Conservation (phyloP, 2,113 vertebrate species). For the Rhinolophus ferrumequinum region DNA sequence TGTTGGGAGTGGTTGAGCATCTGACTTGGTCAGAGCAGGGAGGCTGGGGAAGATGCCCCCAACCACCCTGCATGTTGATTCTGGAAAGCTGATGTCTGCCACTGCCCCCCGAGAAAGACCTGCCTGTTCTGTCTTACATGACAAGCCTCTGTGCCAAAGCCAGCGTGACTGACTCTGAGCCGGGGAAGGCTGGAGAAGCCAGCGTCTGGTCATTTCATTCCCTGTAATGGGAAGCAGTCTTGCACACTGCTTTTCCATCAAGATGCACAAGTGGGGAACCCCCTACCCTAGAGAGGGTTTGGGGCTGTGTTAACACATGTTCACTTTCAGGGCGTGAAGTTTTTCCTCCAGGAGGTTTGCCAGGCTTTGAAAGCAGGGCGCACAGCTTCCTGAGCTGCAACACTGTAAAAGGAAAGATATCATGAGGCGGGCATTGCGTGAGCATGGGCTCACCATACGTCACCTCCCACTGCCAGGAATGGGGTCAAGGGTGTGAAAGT, state of each 20-base stretch:
- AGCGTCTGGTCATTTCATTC: background rate
- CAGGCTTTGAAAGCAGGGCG: background rate
- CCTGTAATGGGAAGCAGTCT: background rate
- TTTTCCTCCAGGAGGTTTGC: accelerated
- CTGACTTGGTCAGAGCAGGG: accelerated
- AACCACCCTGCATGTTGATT: accelerated
- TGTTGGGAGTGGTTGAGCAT: background rate
- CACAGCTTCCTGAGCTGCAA: background rate
- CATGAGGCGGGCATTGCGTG: accelerated
- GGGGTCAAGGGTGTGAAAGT: background rate
- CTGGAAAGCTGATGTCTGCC: background rate
- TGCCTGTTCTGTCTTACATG: accelerated
- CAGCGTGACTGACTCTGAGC: background rate
- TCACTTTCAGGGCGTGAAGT: accelerated
- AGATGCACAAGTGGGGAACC: accelerated
- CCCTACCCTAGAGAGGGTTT: too few relatives aligned
- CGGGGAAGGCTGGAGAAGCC: background rate
- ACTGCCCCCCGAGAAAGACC: accelerated
- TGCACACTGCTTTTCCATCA: background rate
- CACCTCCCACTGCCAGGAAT: background rate
- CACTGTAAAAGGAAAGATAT: background rate
- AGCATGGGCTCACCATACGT: accelerated
- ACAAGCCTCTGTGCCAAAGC: background rate
- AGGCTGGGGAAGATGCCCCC: background rate
- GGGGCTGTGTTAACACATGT: accelerated